Evolutionary conservation across 2,888 invertebrate genomes (phyloP).

Genomic region (Arge pagana): DNA sequence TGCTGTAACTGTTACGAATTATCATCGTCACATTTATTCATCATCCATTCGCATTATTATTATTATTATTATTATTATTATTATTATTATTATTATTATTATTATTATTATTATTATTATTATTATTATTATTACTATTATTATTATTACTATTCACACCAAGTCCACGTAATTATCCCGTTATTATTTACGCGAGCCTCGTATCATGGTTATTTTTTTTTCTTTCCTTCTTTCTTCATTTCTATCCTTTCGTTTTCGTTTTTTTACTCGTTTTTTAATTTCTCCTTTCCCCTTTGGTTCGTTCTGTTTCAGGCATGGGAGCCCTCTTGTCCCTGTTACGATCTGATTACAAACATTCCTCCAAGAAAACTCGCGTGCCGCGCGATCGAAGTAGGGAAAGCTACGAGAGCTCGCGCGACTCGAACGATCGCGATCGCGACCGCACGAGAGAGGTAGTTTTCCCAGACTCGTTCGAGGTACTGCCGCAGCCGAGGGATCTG

Average conservation of each 20-base stretch:
- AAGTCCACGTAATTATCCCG: background rate
- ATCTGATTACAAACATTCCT: slow-evolving; percentile 47
- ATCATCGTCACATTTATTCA: slow-evolving; percentile 1
- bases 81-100: background rate
- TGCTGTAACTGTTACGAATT: slow-evolving; percentile 27
- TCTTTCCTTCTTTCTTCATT: slow-evolving; percentile 29
- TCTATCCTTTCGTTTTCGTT: slow-evolving; percentile 34
- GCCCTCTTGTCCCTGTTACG: slow-evolving; percentile 51
- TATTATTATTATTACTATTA: slow-evolving; percentile 8
- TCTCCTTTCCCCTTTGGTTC: slow-evolving; percentile 39
- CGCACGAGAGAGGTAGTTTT: slow-evolving; percentile 50
- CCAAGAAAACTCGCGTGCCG: slow-evolving; percentile 33
- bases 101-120: slow-evolving; percentile 14
- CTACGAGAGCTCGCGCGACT: slow-evolving; percentile 32
- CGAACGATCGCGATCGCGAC: no score
- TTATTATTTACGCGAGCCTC: slow-evolving; percentile 18
- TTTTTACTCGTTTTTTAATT: slow-evolving; percentile 32
- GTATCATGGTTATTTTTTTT: slow-evolving; percentile 30
- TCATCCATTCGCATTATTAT: slow-evolving; percentile 13
- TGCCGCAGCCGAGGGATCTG: slow-evolving; percentile 54
- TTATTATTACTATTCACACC: background rate
- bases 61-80: slow-evolving; percentile 15
- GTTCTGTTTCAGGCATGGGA: slow-evolving; percentile 55
- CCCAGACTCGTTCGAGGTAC: slow-evolving; percentile 56
- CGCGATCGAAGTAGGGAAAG: slow-evolving; percentile 21